phyloP scores from a whole-genome alignment of 2,113 vertebrate genomes.

The Gambusia affinis region DNA sequence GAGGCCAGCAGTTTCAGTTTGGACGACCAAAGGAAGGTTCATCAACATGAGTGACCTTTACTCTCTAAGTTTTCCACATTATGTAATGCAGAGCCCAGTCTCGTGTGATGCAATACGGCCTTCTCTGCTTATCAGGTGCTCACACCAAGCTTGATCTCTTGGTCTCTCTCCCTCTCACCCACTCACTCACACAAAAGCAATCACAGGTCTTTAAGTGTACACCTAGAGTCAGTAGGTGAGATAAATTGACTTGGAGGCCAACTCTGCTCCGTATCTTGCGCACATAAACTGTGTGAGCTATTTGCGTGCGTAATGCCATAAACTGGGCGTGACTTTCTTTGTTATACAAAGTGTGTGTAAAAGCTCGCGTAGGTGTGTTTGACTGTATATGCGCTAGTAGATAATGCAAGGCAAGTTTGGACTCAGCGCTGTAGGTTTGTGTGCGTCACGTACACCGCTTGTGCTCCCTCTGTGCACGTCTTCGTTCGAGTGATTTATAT shows the following conservation, averaged over 20 bases:
- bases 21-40: constrained; percentile 21
- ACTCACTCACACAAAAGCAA: constrained; percentile 1
- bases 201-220: constrained; percentile 53
- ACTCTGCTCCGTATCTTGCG: not conserved
- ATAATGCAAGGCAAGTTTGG: constrained; percentile 30
- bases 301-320: constrained; percentile 25
- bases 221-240: constrained; percentile 47
- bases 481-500: constrained; percentile 72
- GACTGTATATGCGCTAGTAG: constrained; percentile 28
- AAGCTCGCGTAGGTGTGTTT: constrained; percentile 44
- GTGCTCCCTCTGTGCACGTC: constrained; percentile 26
- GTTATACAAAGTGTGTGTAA: not conserved
- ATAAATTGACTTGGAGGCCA: constrained; percentile 40
- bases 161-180: not conserved
- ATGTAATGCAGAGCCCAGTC: constrained; percentile 50
- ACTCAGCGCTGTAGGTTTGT: constrained; percentile 23
- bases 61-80: constrained; percentile 31
- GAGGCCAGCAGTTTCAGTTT: constrained; percentile 53
- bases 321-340: constrained; percentile 54
- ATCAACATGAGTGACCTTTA: constrained; percentile 12
- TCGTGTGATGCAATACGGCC: constrained; percentile 66
- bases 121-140: constrained; percentile 73
- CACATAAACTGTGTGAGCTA: not conserved
- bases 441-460: constrained; percentile 44
- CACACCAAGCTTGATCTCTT: constrained; percentile 48